Base-by-base conservation (phyloP, 2,797 vertebrate genomes). In the Lindbergichthys nudifrons region DNA sequence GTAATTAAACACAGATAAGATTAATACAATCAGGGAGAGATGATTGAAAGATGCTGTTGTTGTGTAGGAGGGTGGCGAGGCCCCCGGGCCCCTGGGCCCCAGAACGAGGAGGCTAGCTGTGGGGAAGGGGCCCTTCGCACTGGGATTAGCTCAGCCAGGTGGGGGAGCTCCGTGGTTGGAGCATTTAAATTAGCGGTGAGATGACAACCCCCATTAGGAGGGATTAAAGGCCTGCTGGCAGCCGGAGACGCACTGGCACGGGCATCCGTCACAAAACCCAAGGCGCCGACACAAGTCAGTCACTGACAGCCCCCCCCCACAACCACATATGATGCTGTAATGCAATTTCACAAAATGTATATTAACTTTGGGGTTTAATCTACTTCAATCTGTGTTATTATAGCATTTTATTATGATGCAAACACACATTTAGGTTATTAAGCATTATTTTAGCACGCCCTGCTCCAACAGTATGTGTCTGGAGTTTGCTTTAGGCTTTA, bases 1-100 rank as follows among this genome's bases (percentile, higher is more conserved):
- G 92, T 95, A 95, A 95, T 96, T 95, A 96, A 95, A 95, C 92
- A 91, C 90, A 95, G 92, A 95, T 95, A 94, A 93, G 92, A 94
- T 93, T 93, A 94, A 95, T 92, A 92, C 93, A 94, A 94, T 95
- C 93, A 93, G 89, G 90, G 87, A 90, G 91, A 86, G 87, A 93
- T 94, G 94, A 93, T 94, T 94, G 94, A 94, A 94, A 94, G 93
- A 93, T 94, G 91, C 89, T 92, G 92, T 92, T 93, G 93, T 93
- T 90, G 88, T 90, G 92, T 90, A 89, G 92, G 91, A 92, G 89
- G 92, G 89, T 90, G 89, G 93, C 73, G 92, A 91, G 87, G 90
- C 88, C 89, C 88, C 87, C 70, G 77, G 89, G 90, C 90, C 90
- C 88, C 82, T 60, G 87, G 89, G 88, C 90, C 88, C 89, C 85